A percentile compares a stretch with the other conserved stretches of the same genome.
These are phyloP conservation scores for Lontra canadensis DNA, from an alignment of 2,113 vertebrate genomes.

Conservation along the genomic window DNA sequence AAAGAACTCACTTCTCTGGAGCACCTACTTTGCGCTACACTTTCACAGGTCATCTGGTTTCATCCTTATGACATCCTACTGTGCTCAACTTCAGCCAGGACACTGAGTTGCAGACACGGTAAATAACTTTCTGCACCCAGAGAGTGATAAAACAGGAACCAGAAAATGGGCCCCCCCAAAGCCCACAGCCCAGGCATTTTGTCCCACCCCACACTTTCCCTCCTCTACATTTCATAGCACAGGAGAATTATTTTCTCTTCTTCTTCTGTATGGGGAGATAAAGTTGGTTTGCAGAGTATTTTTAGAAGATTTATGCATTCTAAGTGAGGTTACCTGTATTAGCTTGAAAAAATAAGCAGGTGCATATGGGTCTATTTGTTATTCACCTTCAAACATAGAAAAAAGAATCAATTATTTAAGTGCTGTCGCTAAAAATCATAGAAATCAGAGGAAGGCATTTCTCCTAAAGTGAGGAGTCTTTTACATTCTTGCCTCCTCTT, in stretches of 20 bases:
- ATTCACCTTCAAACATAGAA: constrained; percentile 50
- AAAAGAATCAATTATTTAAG: constrained; percentile 66
- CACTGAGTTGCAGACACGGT: background rate
- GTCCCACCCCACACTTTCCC: background rate
- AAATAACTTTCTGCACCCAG: background rate
- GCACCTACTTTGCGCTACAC: background rate
- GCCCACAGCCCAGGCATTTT: background rate
- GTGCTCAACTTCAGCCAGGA: background rate
- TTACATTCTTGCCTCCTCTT: constrained; percentile 55
- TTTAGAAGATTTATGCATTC: constrained; percentile 26
- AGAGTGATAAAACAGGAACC: background rate
- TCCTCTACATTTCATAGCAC: background rate
- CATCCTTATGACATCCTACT: background rate
- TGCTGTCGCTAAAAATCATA: constrained; percentile 29
- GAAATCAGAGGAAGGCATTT: constrained; percentile 57
- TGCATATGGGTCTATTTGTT: background rate
- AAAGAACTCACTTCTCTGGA: background rate
- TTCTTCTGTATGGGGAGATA: background rate
- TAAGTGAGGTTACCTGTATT: background rate
- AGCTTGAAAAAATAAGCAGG: background rate
- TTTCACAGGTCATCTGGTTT: background rate
- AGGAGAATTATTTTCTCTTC: background rate
- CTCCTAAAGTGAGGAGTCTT: background rate
- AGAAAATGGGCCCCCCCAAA: background rate
- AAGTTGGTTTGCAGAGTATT: constrained; percentile 1